A percentile compares a stretch with the other conserved stretches of the same genome.
Conservation (phyloP, 2,797 vertebrate species). For the Triplophysa yarkandensis region DNA sequence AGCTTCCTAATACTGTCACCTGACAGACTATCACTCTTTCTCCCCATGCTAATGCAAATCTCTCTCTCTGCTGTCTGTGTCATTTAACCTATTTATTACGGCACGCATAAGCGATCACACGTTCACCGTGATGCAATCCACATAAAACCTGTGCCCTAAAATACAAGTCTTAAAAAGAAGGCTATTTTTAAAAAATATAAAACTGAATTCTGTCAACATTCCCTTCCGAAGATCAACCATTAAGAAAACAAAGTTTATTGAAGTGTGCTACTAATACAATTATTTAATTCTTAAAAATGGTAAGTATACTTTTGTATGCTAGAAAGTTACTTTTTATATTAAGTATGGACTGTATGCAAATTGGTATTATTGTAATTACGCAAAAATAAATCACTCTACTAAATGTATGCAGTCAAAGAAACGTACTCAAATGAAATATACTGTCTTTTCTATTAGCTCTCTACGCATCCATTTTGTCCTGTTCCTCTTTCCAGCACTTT, state of each 20-base stretch:
- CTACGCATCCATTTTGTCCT: constrained; percentile 27
- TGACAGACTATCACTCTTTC: constrained; percentile 63
- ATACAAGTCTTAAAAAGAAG: neutral
- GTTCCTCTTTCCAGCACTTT: constrained; percentile 32
- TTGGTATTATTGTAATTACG: constrained; percentile 1
- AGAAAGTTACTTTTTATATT: neutral
- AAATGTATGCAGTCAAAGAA: neutral
- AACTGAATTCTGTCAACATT: too few species aligned
- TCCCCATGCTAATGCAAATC: constrained; percentile 52
- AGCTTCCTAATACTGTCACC: constrained; percentile 59
- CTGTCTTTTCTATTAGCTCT: constrained; percentile 9
- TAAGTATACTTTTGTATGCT: neutral
- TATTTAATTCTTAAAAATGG: too few species aligned
- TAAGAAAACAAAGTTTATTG: too few species aligned
- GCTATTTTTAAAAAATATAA: too few species aligned
- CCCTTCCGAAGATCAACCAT: too few species aligned
- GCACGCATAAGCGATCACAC: constrained; percentile 36
- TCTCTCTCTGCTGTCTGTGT: constrained; percentile 39
- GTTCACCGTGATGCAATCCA: constrained; percentile 2
- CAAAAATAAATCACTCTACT: constrained; percentile 1
- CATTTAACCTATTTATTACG: constrained; percentile 50
- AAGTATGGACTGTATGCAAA: neutral
- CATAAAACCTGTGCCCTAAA: neutral
- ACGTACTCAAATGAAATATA: neutral
- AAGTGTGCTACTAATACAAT: too few species aligned